Evolutionary conservation across 2,113 vertebrate genomes (phyloP).

Genomic region (Lota lota): DNA sequence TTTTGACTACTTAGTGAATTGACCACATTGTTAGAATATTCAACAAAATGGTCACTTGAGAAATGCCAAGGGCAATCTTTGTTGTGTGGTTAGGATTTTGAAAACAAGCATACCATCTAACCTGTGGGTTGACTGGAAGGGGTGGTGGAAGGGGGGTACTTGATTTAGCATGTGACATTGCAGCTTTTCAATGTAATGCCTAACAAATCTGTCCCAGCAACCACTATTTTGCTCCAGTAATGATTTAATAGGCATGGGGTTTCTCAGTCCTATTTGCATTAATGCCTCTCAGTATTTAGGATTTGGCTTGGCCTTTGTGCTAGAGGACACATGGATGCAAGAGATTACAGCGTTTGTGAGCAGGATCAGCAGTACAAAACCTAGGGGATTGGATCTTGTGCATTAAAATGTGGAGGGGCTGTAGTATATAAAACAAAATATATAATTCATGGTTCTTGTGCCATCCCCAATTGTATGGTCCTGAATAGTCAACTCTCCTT

Average conservation of each 20-base stretch:
- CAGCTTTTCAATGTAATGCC: conserved; percentile 37
- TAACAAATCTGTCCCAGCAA: conserved; percentile 41
- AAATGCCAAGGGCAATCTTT: conserved; percentile 13
- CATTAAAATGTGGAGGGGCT: background rate
- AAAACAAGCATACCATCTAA: background rate
- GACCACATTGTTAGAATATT: background rate
- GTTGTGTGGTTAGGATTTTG: too few species aligned
- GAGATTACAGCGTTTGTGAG: conserved; percentile 13
- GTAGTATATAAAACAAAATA: too few species aligned
- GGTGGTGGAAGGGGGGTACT: too few species aligned
- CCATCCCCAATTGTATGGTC: too few species aligned
- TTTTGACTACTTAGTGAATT: conserved; percentile 21
- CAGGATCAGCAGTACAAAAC: background rate
- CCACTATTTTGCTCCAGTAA: conserved; percentile 30
- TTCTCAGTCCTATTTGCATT: conserved; percentile 43
- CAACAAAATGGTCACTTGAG: background rate
- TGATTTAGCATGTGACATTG: conserved; percentile 11
- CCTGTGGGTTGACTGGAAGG: background rate
- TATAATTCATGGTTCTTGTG: too few species aligned
- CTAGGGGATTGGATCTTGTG: conserved; percentile 11
- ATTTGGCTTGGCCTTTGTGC: conserved; percentile 24
- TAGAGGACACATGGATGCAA: conserved; percentile 8
- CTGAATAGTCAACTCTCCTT: too few species aligned
- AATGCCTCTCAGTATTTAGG: conserved; percentile 38
- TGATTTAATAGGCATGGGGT: conserved; percentile 41